Conservation (phyloP, 2,113 vertebrate genomes). For the Ceratotherium simum region DNA sequence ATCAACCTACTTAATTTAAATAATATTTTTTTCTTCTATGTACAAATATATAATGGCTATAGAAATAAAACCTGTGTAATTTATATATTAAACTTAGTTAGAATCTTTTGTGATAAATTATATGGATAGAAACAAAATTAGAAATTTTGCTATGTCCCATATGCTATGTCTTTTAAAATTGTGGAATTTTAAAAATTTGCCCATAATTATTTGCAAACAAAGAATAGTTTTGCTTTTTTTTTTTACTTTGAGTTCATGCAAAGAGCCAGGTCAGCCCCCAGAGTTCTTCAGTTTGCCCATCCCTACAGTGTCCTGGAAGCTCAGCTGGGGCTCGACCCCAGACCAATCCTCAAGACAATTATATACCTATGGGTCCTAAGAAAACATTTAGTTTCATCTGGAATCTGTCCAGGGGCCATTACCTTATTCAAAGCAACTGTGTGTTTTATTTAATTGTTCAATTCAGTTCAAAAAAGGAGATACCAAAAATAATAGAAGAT, state of each 20-base stretch:
- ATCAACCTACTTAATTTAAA: not conserved
- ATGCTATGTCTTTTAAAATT: not conserved
- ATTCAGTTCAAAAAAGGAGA: not conserved
- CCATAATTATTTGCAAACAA: not conserved
- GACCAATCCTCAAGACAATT: not conserved
- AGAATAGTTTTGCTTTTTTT: not conserved
- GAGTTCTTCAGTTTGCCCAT: not conserved
- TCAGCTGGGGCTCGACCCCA: not conserved
- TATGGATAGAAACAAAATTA: not conserved
- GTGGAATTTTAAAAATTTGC: not conserved
- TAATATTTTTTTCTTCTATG: not conserved
- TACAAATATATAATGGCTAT: not conserved
- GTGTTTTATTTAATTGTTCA: not conserved
- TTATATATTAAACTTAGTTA: not conserved
- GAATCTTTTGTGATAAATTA: not conserved
- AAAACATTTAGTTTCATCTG: not conserved
- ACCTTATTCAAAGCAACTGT: not conserved
- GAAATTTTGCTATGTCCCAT: not conserved
- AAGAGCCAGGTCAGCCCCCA: fast-evolving
- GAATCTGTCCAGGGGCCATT: not conserved
- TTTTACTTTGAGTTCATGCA: not conserved
- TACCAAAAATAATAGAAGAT: not conserved
- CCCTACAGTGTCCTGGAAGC: not conserved
- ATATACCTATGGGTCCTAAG: not conserved
- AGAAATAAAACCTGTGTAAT: not conserved